phyloP scores from a whole-genome alignment of 2,797 vertebrate species.

The Peromyscus aztecus region DNA sequence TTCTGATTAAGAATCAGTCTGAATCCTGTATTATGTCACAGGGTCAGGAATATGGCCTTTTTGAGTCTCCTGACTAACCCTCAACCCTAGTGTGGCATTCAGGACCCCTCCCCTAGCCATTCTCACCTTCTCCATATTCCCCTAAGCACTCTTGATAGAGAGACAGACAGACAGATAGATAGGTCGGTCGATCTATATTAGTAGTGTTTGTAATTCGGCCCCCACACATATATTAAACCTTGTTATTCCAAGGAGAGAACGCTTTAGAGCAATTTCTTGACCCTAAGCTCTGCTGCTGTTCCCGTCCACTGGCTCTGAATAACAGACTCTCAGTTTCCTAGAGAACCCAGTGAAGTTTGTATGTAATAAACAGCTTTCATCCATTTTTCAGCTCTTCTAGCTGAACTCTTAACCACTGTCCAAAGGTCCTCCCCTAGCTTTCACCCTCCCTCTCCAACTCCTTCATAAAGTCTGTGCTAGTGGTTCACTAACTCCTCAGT shows the following conservation, averaged over 20 bases:
- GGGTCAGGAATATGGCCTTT: background rate
- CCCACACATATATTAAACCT: background rate
- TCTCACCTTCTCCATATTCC: background rate
- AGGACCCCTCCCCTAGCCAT: background rate
- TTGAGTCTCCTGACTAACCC: background rate
- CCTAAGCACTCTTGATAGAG: background rate
- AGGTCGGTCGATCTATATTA: no score
- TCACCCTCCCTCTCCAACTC: background rate
- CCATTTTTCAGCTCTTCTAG: background rate
- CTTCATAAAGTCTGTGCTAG: background rate
- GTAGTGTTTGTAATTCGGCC: background rate
- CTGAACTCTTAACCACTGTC: conserved; percentile 11
- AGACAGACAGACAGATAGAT: no score
- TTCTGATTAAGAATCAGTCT: conserved; percentile 21
- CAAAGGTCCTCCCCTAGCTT: background rate
- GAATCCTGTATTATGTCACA: background rate
- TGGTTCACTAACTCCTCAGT: background rate
- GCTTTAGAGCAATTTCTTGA: background rate
- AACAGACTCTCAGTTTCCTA: conserved; percentile 29
- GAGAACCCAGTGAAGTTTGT: background rate
- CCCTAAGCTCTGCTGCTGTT: background rate
- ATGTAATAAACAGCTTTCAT: conserved; percentile 26
- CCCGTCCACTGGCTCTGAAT: background rate
- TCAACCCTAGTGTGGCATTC: background rate
- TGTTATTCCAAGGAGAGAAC: background rate